Conservation (phyloP, 2,797 vertebrate species). For the Bufotes viridis region DNA sequence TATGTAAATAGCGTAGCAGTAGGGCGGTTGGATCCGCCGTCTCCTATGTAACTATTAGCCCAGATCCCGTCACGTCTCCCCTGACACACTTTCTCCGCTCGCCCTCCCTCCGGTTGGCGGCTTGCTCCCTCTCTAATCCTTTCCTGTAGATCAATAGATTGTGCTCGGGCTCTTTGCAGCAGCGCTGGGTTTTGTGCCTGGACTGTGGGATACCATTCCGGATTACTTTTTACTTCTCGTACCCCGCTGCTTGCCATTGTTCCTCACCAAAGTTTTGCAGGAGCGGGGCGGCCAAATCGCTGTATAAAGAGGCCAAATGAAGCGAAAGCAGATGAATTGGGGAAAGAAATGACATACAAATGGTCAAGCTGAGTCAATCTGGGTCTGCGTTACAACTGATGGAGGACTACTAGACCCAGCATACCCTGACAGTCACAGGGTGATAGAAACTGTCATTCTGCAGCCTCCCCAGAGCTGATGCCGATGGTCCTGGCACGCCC, state of each 20-base stretch:
- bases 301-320: background rate
- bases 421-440: background rate
- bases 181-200: constrained; percentile 21
- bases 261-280: background rate
- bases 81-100: background rate
- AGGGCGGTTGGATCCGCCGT: too few relatives aligned
- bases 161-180: constrained; percentile 11
- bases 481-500: too few relatives aligned
- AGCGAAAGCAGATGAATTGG: background rate
- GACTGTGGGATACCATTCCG: constrained; percentile 6
- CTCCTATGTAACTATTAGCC: too few relatives aligned
- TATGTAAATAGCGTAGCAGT: too few relatives aligned
- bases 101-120: background rate
- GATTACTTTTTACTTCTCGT: constrained; percentile 10
- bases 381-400: too few relatives aligned
- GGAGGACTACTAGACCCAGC: background rate
- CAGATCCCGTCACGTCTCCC: background rate
- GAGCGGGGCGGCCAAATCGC: background rate
- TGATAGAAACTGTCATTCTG: background rate
- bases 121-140: constrained; percentile 67
- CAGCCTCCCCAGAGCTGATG: background rate
- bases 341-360: background rate
- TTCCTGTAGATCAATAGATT: constrained; percentile 64
- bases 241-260: background rate
- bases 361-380: background rate